Evolutionary conservation across 2,113 vertebrate genomes (phyloP), one percentile per base, ranked within the genome.

Genomic region (Bungarus multicinctus): DNA sequence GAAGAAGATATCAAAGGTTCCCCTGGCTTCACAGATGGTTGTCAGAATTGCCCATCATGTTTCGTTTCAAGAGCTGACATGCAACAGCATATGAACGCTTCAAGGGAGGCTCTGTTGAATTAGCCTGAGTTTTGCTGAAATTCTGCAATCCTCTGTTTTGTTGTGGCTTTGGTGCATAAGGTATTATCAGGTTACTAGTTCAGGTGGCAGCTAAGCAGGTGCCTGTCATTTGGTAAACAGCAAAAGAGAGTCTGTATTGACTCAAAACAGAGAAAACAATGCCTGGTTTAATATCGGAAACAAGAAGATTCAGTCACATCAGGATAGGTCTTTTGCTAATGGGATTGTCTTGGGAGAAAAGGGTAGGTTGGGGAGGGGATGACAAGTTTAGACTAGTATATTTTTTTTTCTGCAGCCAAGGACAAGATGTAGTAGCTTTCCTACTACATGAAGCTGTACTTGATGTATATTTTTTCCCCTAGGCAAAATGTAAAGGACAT

Each of bases 171-270:
- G 90, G 50, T 89, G 52, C 85, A 64, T 64, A 11, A 8, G 22
- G 34, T 96, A 85, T 93, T 88, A 81, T 85, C 89, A 64, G 50
- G 89, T 94, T 93, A 92, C 30, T 47, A 89, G 7, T 90, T 87
- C 14, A 16, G 87, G 88, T 95, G 52, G 43, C 27, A 22, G 54
- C 53, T 88, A 43, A 93, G 57, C 39, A 58, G 88, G 22, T 69
- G 50, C 6, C 92, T 88, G 30, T 57, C 45, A 92, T 8, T 0
- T 92, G 12, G 43, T 18, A 93, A 0, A 2, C 12, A 74, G 10
- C 58, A 90, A 45, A 53, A 25, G 85, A 60, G 14, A 60, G 20
- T 25, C 1, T 74, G 57, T 88, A 87, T 93, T 39, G 23, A 34
- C 25, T 47, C 30, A 87, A 55, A 91, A 9, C 5, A 88, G 81